Conservation (phyloP, 2,797 vertebrate species). For the Apodemus agrarius region DNA sequence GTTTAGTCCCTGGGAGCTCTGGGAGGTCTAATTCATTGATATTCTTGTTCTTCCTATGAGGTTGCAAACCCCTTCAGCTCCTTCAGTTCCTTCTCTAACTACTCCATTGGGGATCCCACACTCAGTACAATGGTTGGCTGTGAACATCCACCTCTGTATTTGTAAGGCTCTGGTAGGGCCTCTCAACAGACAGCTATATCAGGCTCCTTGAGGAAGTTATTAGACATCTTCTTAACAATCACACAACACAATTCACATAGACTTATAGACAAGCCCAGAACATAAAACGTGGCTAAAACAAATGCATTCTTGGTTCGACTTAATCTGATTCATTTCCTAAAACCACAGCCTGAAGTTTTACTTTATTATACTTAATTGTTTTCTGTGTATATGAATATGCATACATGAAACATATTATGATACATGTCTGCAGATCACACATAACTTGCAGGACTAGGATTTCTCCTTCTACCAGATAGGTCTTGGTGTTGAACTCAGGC, state of each 20-base stretch:
- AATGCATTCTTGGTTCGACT: neutral
- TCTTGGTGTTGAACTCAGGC: neutral
- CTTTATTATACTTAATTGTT: neutral
- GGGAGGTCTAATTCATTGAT: too few species aligned
- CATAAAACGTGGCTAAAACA: neutral
- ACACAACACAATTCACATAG: neutral
- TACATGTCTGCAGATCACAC: neutral
- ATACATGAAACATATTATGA: neutral
- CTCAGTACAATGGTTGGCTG: too few species aligned
- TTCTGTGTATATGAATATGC: too few species aligned
- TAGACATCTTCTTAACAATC: neutral
- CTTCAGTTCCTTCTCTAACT: too few species aligned
- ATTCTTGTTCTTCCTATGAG: too few species aligned
- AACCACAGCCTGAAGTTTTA: conserved; percentile 36
- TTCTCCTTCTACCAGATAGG: neutral
- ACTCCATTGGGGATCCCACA: too few species aligned
- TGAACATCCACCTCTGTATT: too few species aligned
- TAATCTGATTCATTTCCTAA: neutral
- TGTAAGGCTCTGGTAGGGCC: too few species aligned
- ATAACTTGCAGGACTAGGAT: neutral
- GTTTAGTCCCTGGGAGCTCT: too few species aligned
- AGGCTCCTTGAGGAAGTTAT: neutral
- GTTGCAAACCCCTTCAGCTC: too few species aligned
- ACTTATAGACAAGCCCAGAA: neutral
- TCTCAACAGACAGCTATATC: too few species aligned